Evolutionary conservation across 2,797 vertebrate genomes (phyloP).

Genomic region (Cryptoprocta ferox): DNA sequence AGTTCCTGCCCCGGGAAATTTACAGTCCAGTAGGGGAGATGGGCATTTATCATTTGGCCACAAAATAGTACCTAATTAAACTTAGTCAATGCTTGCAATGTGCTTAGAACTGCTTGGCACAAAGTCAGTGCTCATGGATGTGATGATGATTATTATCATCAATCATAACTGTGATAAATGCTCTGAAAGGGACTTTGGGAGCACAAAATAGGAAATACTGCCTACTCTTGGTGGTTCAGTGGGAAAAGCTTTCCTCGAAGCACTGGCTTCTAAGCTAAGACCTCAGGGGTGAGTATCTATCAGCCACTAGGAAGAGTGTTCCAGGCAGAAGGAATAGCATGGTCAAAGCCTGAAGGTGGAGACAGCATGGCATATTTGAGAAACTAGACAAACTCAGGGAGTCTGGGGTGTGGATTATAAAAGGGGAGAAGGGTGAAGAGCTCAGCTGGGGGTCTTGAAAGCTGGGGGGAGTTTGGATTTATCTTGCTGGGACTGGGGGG

Average conservation of each 20-base stretch:
- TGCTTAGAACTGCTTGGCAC: not conserved
- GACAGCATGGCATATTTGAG: not conserved
- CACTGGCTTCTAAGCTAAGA: not conserved
- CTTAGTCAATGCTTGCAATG: not conserved
- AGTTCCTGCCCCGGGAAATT: not conserved
- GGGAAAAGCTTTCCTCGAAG: not conserved
- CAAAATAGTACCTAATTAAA: not conserved
- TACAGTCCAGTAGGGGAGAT: too few relatives aligned
- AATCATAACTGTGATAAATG: not conserved
- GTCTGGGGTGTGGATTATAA: too few relatives aligned
- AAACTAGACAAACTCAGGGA: not conserved
- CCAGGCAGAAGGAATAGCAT: too few relatives aligned
- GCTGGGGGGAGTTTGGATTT: not conserved
- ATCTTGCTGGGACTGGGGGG: too few relatives aligned
- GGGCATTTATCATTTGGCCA: not conserved
- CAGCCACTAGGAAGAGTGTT: not conserved
- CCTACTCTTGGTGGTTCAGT: not conserved
- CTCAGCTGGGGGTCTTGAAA: not conserved
- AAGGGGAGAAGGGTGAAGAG: not conserved
- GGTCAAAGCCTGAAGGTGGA: constrained; percentile 78
- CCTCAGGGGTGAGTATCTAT: not conserved
- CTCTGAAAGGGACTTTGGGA: not conserved
- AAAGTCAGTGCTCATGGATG: not conserved
- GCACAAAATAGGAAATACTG: not conserved
- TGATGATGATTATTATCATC: not conserved